Evolutionary conservation across 2,113 vertebrate genomes (phyloP).

Genomic region (Python bivittatus): DNA sequence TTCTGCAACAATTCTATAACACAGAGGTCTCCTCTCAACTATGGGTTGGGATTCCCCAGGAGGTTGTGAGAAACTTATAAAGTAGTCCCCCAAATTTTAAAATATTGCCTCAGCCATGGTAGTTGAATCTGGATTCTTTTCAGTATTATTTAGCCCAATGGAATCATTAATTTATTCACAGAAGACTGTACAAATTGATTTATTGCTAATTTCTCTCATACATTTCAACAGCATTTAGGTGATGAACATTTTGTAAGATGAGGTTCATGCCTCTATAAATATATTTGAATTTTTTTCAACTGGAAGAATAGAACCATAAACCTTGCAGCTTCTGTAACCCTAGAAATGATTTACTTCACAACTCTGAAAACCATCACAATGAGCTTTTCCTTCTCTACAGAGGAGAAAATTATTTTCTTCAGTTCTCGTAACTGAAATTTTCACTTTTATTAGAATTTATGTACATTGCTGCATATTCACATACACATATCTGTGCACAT

Average conservation of each 20-base stretch:
- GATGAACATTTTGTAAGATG: not conserved
- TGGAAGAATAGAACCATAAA: not conserved
- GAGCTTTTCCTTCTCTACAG: not conserved
- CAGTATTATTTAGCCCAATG: no score
- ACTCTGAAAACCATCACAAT: not conserved
- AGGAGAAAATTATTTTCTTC: not conserved
- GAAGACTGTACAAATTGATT: no score
- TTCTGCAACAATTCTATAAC: no score
- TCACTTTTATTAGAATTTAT: not conserved
- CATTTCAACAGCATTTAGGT: not conserved
- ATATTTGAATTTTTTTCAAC: not conserved
- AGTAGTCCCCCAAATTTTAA: no score
- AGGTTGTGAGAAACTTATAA: no score
- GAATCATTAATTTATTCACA: no score
- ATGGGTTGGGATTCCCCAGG: no score
- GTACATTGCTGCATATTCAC: not conserved
- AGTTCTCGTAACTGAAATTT: not conserved
- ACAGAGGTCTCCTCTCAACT: no score
- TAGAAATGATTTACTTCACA: not conserved
- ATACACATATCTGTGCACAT: not conserved
- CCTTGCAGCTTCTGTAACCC: not conserved
- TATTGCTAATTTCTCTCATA: not conserved
- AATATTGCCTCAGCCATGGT: no score
- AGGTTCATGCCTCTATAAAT: not conserved
- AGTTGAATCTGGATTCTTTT: no score